Evolutionary conservation across 1,140 invertebrate species (phyloP).

Genomic region (Caenorhabditis inopinata): DNA sequence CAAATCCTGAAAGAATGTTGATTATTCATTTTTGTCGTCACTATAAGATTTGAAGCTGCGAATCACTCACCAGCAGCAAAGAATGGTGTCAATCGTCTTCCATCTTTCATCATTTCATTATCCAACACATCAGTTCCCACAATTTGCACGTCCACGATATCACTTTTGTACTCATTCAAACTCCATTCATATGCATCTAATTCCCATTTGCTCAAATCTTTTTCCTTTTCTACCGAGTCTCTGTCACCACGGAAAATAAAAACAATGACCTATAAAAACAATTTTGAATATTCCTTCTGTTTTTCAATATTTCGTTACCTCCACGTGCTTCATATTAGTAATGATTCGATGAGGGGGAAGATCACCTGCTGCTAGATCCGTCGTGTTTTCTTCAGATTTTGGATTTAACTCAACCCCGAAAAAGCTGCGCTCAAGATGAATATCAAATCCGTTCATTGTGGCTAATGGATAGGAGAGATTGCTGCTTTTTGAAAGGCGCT

Average conservation of each 20-base stretch:
- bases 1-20: constrained; percentile 47
- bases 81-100: constrained; percentile 56
- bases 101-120: constrained; percentile 60
- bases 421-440: constrained; percentile 55
- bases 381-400: constrained; percentile 20
- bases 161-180: constrained; percentile 51
- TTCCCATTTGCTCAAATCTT: constrained; percentile 54
- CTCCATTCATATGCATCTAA: constrained; percentile 53
- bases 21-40: no score
- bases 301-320: constrained; percentile 26
- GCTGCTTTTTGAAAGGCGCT: background rate
- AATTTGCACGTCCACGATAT: constrained; percentile 50
- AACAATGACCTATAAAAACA: constrained; percentile 46
- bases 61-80: constrained; percentile 54
- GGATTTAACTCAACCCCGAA: constrained; percentile 51
- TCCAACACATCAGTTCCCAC: constrained; percentile 59
- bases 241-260: constrained; percentile 60
- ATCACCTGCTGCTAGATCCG: constrained; percentile 16
- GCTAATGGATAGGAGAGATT: constrained; percentile 54
- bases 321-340: constrained; percentile 62
- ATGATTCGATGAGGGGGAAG: constrained; percentile 34
- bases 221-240: constrained; percentile 24
- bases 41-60: background rate
- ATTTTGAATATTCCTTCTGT: background rate
- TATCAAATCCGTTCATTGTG: constrained; percentile 49